Evolutionary conservation across 2,888 invertebrate genomes (phyloP).

Genomic region (Agriopis leucophaearia): DNA sequence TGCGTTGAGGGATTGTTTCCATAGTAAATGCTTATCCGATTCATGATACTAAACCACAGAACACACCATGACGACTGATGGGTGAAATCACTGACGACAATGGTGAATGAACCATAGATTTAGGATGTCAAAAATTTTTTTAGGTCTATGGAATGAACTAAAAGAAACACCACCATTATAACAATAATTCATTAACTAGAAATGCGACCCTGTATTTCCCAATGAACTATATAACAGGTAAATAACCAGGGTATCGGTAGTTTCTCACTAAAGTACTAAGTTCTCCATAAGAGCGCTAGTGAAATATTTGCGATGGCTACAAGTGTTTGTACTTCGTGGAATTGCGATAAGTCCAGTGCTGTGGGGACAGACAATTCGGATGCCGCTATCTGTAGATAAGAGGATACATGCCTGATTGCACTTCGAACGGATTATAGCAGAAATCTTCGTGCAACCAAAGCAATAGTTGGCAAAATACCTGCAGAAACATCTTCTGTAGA

Average conservation of each 20-base stretch:
- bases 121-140: neutral
- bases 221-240: slow-evolving; percentile 15
- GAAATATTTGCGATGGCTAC: slow-evolving; percentile 79
- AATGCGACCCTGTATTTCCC: slow-evolving; percentile 8
- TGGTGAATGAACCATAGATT: slow-evolving; percentile 17
- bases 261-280: slow-evolving; percentile 44
- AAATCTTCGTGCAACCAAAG: slow-evolving; percentile 4
- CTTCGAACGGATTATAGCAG: slow-evolving; percentile 24
- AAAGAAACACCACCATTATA: no score
- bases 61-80: slow-evolving; percentile 19
- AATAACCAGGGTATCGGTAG: slow-evolving; percentile 14
- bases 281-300: slow-evolving; percentile 64
- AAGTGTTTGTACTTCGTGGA: slow-evolving; percentile 82
- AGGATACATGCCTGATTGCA: slow-evolving; percentile 55
- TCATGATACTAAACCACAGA: slow-evolving; percentile 16
- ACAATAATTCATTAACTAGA: neutral
- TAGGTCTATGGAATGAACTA: no score
- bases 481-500: neutral
- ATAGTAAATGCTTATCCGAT: slow-evolving; percentile 31
- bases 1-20: slow-evolving; percentile 41
- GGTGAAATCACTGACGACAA: slow-evolving; percentile 18
- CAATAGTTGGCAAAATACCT: neutral
- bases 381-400: slow-evolving; percentile 78
- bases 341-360: slow-evolving; percentile 72
- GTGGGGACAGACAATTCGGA: slow-evolving; percentile 72